Evolutionary conservation across 2,113 vertebrate genomes (phyloP).

Genomic region (Elephas maximus): DNA sequence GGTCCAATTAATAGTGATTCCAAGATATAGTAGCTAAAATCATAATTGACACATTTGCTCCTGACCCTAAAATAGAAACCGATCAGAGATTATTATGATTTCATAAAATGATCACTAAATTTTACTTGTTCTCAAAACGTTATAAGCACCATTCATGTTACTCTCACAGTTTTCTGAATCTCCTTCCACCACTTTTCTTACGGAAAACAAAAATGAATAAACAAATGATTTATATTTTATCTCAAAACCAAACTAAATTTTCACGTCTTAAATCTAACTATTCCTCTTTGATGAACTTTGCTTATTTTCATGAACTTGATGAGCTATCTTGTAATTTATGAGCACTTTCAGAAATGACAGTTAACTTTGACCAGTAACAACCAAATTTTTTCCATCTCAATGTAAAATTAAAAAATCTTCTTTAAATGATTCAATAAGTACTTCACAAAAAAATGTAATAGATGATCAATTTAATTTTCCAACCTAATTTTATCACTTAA

Average conservation of each 20-base stretch:
- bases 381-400: neutral
- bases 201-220: conserved; percentile 2
- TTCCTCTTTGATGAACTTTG: neutral
- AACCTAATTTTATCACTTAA: neutral
- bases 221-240: neutral
- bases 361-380: neutral
- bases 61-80: conserved; percentile 46
- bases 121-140: neutral
- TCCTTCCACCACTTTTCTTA: neutral
- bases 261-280: neutral
- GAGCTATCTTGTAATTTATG: neutral
- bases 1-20: conserved; percentile 21
- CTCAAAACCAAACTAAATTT: conserved; percentile 26
- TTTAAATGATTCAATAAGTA: neutral
- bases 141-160: neutral
- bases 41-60: neutral
- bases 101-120: neutral
- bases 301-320: conserved; percentile 48
- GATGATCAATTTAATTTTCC: neutral
- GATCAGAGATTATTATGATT: neutral
- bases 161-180: neutral
- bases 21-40: conserved; percentile 37
- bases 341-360: conserved; percentile 5
- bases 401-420: neutral
- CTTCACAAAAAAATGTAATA: neutral